These are phyloP conservation scores for Temnopleurus reevesii DNA, from an alignment of 53 echinoderm and acorn worm genomes.

Conservation along the genomic window DNA sequence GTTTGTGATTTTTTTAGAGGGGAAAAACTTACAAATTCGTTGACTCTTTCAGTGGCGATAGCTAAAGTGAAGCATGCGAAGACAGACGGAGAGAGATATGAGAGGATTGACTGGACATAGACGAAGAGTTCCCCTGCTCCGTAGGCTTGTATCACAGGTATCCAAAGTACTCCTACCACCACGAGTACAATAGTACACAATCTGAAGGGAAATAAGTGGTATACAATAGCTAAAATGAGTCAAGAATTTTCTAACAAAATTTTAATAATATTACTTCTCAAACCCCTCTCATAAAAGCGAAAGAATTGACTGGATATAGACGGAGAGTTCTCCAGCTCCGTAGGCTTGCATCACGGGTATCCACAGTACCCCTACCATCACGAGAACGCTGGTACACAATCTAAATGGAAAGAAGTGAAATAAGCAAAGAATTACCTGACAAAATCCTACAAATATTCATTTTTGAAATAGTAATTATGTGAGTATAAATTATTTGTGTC, in stretches of 20 bases:
- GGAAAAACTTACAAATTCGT: constrained; percentile 74
- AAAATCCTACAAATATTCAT: no score
- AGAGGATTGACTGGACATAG: constrained; percentile 82
- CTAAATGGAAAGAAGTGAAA: no score
- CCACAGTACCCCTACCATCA: constrained; percentile 7
- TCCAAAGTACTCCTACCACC: constrained; percentile 71
- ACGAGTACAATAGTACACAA: constrained; percentile 70
- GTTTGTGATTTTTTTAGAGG: no score
- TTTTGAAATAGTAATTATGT: no score
- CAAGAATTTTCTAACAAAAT: no score
- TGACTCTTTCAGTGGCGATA: constrained; percentile 66
- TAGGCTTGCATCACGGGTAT: constrained; percentile 7
- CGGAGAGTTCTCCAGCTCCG: constrained; percentile 1
- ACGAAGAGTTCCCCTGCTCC: constrained; percentile 83
- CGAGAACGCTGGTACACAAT: neutral
- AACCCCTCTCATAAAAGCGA: no score
- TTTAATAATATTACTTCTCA: no score
- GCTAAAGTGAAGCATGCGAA: constrained; percentile 70
- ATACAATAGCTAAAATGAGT: no score
- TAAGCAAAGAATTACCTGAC: no score
- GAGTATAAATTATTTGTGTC: no score
- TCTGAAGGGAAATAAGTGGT: no score
- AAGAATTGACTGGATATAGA: neutral
- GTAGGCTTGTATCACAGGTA: constrained; percentile 77
- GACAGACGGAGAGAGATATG: constrained; percentile 81